Evolutionary conservation across 2,888 invertebrate genomes (phyloP), one percentile per base, ranked within the genome.

Genomic region (Drosophila vallismaia): DNA sequence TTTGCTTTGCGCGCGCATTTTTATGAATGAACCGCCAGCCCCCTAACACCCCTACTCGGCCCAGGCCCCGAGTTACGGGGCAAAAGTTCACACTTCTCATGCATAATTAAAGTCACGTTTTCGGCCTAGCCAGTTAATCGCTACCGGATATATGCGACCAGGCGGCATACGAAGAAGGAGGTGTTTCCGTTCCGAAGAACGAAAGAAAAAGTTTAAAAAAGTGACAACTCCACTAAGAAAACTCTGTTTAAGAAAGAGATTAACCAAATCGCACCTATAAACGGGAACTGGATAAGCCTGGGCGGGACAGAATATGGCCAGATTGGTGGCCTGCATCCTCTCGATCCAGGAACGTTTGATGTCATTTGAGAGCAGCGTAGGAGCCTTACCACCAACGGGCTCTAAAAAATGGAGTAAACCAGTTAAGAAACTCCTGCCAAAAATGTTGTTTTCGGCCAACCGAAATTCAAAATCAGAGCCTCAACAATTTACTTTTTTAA

Each of bases 261-360:
- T 28, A 28, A 5, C n/a, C n/a, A 36, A 36, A 9, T 24, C 66
- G 88, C 93, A 94, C 94, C 94, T 94, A 93, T 93, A 94, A 85
- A 93, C 90, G 76, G 94, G 94, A 89, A 95, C 94, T 80, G 96
- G 96, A 91, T 94, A 95, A 77, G 95, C 95, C 93, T 96, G 95
- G 77, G 95, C 95, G 90, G 95, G 95, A 91, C 96, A 96, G 90
- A 95, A 93, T 76, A 95, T 91, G 45, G 94, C 94, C 90, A 96
- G 93, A 89, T 94, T 93, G 86, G 94, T 93, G 76, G 93, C 93
- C 74, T 92, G 92, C 88, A 92, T 92, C 90, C 95, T 93, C 89
- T 94, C 94, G 54, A 91, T 90, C 91, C 91, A 92, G 6, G 89
- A 88, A 28, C 90, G 90, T 92, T 94, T 94, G 74, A 94, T 93